A percentile compares a stretch with the other conserved stretches of the same genome.
Evolutionary conservation across 2,113 vertebrate species (phyloP).

Genomic region (Alosa alosa): DNA sequence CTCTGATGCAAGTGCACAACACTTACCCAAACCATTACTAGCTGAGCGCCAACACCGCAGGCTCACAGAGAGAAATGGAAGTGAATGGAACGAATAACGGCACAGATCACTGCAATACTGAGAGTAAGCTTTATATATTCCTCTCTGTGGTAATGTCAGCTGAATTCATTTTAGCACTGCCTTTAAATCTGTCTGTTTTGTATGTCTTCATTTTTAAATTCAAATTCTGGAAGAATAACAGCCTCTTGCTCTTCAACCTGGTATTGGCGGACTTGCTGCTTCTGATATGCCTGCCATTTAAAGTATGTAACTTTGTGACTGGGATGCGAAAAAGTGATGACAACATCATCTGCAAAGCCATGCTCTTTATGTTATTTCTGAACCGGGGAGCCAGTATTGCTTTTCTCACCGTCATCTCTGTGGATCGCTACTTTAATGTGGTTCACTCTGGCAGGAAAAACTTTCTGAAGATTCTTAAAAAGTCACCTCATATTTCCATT

Average conservation of each 20-base stretch:
- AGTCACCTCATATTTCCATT: conserved; percentile 59
- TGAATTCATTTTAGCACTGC: conserved; percentile 75
- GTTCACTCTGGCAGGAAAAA: conserved; percentile 67
- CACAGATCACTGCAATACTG: conserved; percentile 31
- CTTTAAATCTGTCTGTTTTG: conserved; percentile 71
- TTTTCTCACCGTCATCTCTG: conserved; percentile 73
- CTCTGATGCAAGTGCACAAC: not conserved
- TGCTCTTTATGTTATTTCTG: conserved; percentile 73
- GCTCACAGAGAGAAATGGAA: not conserved
- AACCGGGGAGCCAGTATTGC: conserved; percentile 74
- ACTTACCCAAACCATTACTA: not conserved
- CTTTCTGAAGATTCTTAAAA: conserved; percentile 60
- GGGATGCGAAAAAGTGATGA: conserved; percentile 55
- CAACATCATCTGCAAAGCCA: conserved; percentile 57
- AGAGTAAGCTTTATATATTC: conserved; percentile 53
- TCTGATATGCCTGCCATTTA: conserved; percentile 73
- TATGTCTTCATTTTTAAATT: conserved; percentile 79
- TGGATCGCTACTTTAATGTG: conserved; percentile 76
- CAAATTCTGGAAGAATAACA: conserved; percentile 78
- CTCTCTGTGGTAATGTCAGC: conserved; percentile 69
- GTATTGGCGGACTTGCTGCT: conserved; percentile 76
- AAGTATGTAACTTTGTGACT: conserved; percentile 61
- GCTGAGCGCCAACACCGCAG: not conserved
- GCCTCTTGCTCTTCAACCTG: conserved; percentile 74
- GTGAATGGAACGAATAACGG: not conserved